phyloP scores from a whole-genome alignment of 1,140 invertebrate species.

The Zeugodacus cucurbitae region DNA sequence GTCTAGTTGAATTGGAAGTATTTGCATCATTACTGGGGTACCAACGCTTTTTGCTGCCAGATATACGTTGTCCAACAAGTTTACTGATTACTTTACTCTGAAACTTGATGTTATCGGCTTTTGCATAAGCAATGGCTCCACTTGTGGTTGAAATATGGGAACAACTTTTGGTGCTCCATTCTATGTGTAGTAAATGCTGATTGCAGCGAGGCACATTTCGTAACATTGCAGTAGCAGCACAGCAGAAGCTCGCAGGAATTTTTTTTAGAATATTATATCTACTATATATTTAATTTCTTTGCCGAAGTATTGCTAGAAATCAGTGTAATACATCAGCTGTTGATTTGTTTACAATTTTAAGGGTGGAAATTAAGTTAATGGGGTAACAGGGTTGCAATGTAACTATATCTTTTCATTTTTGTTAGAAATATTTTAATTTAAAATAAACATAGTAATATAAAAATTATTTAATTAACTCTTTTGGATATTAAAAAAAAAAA shows the following conservation, averaged over 20 bases:
- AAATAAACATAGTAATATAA: too few relatives aligned
- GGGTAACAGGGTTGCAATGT: not conserved
- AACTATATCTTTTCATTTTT: too few relatives aligned
- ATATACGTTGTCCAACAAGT: conserved; percentile 53
- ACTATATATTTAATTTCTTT: not conserved
- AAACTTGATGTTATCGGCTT: not conserved
- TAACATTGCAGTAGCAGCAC: not conserved
- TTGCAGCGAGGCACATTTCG: conserved; percentile 8
- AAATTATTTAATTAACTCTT: too few relatives aligned
- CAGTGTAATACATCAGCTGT: not conserved
- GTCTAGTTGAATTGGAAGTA: not conserved
- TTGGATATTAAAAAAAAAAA: too few relatives aligned
- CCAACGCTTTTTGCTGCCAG: conserved; percentile 58
- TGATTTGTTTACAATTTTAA: not conserved
- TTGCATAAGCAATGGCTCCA: not conserved
- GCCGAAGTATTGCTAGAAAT: not conserved
- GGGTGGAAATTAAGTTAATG: not conserved
- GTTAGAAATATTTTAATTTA: too few relatives aligned
- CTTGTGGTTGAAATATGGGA: not conserved
- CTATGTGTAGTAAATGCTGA: not conserved
- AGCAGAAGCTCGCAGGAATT: not conserved
- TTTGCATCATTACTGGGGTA: conserved; percentile 48
- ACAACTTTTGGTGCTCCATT: not conserved
- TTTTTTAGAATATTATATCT: not conserved
- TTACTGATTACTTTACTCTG: conserved; percentile 57